Evolutionary conservation across 2,888 invertebrate genomes (phyloP).

Genomic region (Druceiella hillmani): DNA sequence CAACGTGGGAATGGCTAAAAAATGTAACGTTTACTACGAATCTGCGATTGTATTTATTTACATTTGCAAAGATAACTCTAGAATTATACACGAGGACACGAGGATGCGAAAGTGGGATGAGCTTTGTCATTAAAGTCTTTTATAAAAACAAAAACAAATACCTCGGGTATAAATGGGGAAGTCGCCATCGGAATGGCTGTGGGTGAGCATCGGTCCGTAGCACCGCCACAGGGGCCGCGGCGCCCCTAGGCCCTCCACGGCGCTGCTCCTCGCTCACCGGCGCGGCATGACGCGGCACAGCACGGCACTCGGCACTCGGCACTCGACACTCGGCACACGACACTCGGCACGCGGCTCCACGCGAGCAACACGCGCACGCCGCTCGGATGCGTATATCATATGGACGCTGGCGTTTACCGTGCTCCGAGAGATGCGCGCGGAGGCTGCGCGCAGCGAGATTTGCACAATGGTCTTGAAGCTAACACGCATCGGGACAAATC

Average conservation of each 20-base stretch:
- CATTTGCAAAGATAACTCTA: too few species aligned
- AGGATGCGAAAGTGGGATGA: too few species aligned
- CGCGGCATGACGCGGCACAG: slow-evolving; percentile 38
- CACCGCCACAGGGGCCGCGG: slow-evolving; percentile 54
- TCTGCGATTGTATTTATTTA: too few species aligned
- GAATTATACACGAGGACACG: too few species aligned
- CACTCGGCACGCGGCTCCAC: slow-evolving; percentile 33
- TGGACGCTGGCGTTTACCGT: slow-evolving; percentile 4
- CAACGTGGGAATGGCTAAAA: too few species aligned
- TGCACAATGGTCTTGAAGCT: background rate
- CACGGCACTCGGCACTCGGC: slow-evolving; percentile 34
- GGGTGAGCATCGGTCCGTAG: slow-evolving; percentile 72
- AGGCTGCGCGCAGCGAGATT: slow-evolving; percentile 43
- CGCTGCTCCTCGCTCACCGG: slow-evolving; percentile 35
- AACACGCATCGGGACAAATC: too few species aligned
- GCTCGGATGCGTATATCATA: slow-evolving; percentile 10
- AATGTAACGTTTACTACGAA: too few species aligned
- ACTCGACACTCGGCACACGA: slow-evolving; percentile 27
- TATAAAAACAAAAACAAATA: too few species aligned
- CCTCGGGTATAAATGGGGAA: slow-evolving; percentile 78
- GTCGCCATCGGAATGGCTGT: slow-evolving; percentile 81
- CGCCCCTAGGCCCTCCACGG: slow-evolving; percentile 51
- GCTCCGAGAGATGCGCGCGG: slow-evolving; percentile 32
- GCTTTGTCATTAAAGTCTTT: too few species aligned
- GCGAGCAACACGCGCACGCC: slow-evolving; percentile 26